Conservation (phyloP, 2,113 vertebrate species). For the Pygoscelis adeliae region DNA sequence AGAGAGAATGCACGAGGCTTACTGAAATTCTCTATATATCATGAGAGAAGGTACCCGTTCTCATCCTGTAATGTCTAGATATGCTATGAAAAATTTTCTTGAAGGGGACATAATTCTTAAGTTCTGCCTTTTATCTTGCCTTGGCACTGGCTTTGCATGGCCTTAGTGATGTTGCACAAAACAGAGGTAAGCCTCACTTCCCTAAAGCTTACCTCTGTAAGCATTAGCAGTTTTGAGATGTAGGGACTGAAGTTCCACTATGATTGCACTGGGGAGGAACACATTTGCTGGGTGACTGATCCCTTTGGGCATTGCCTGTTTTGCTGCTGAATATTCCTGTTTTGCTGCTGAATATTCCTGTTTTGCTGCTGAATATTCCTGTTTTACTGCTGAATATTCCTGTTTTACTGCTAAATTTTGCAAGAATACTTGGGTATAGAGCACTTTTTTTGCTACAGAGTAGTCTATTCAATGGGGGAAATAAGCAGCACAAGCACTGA, state of each 20-base stretch:
- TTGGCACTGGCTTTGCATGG: neutral
- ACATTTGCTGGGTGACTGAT: accelerated
- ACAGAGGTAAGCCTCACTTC: neutral
- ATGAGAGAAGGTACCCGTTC: accelerated
- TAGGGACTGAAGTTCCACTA: neutral
- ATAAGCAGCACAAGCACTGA: neutral
- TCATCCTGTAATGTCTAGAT: neutral
- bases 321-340: neutral
- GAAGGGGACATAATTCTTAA: neutral
- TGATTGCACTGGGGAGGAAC: neutral
- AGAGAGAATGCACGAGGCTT: neutral
- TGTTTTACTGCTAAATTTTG: neutral
- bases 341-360: neutral
- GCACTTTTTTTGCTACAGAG: neutral
- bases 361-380: neutral
- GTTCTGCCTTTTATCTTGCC: neutral
- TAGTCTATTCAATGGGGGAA: neutral
- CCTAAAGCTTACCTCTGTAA: neutral
- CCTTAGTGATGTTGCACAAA: neutral
- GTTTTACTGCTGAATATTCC: neutral
- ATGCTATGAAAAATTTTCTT: neutral
- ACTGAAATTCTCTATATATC: neutral
- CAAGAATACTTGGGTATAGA: neutral
- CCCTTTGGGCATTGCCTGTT: neutral
- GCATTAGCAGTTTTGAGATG: neutral